These are phyloP conservation scores for Crossaster papposus DNA, from an alignment of 53 echinoderm and acorn worm species.

Conservation along the genomic window DNA sequence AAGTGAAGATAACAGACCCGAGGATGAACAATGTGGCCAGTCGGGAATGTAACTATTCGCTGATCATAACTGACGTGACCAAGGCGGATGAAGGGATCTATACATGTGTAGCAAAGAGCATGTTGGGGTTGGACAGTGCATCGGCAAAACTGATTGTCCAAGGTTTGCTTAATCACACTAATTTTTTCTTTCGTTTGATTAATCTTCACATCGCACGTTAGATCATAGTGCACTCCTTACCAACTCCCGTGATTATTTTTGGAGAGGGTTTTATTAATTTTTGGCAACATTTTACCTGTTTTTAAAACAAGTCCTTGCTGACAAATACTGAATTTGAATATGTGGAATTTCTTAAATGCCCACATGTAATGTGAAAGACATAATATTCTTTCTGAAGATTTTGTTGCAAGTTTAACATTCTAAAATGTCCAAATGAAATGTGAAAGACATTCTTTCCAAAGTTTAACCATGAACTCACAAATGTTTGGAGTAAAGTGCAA, in stretches of 20 bases:
- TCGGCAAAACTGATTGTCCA: constrained; percentile 64
- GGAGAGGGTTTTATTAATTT: background rate
- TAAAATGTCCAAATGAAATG: too few relatives aligned
- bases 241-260: background rate
- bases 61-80: constrained; percentile 57
- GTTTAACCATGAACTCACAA: too few relatives aligned
- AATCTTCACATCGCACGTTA: background rate
- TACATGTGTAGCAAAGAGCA: constrained; percentile 56
- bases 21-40: constrained; percentile 49
- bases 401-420: too few relatives aligned
- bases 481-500: too few relatives aligned
- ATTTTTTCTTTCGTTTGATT: constrained; percentile 3
- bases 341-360: too few relatives aligned
- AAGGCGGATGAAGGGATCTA: constrained; percentile 61
- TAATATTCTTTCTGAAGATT: too few relatives aligned
- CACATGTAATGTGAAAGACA: too few relatives aligned
- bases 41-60: constrained; percentile 34
- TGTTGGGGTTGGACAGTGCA: constrained; percentile 59
- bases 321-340: too few relatives aligned
- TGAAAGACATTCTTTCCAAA: too few relatives aligned
- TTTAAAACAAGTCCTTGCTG: too few relatives aligned
- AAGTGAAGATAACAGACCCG: constrained; percentile 65
- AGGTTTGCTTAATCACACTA: constrained; percentile 53
- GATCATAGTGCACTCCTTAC: background rate
- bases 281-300: too few relatives aligned